Evolutionary conservation across 1,140 invertebrate species (phyloP).

Genomic region (Caenorhabditis brenneri): DNA sequence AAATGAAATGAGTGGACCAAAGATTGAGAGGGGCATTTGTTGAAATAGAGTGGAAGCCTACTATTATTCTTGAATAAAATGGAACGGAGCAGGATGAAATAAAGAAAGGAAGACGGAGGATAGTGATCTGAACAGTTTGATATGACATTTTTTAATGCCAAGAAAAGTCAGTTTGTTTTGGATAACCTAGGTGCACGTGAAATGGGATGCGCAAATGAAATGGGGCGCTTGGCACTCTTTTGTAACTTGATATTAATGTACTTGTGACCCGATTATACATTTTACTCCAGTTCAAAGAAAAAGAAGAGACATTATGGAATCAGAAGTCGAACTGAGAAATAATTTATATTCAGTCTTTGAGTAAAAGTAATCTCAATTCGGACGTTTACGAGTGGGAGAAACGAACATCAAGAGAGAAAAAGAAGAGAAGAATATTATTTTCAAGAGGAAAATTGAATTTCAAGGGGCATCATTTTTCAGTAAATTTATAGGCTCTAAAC

Average conservation of each 20-base stretch:
- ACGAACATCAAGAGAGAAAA: neutral
- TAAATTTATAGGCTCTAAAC: constrained; percentile 13
- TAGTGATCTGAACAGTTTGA: neutral
- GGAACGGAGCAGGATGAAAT: neutral
- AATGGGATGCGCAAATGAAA: constrained; percentile 30
- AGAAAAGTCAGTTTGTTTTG: neutral
- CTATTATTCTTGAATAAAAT: neutral
- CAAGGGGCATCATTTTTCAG: constrained; percentile 20
- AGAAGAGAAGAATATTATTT: neutral
- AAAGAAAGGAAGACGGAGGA: neutral
- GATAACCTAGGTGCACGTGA: neutral
- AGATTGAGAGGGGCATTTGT: neutral
- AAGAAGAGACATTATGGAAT: neutral
- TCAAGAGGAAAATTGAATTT: constrained; percentile 28
- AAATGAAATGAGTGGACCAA: constrained; percentile 35
- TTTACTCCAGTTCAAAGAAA: neutral
- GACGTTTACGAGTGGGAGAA: neutral
- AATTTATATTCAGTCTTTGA: neutral
- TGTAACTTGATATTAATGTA: constrained; percentile 21
- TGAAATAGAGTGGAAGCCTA: neutral
- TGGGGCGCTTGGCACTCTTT: neutral
- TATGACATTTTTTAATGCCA: neutral
- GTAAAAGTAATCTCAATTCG: neutral
- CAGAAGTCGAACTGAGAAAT: neutral
- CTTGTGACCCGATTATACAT: constrained; percentile 23